phyloP scores from a whole-genome alignment of 2,888 invertebrate species.

The Ferrisia virgata region DNA sequence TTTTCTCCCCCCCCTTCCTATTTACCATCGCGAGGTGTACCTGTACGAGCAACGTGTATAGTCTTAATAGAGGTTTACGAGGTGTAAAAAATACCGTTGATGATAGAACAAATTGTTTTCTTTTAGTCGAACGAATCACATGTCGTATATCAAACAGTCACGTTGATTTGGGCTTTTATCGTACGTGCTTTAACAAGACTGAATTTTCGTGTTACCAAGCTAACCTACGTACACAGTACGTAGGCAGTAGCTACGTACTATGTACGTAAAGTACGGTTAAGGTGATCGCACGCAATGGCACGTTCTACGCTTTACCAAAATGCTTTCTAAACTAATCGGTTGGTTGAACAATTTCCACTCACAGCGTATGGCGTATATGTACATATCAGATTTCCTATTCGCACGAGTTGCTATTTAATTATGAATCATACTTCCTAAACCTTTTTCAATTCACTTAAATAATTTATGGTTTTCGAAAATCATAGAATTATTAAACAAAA shows the following conservation, averaged over 20 bases:
- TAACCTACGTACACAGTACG: no score
- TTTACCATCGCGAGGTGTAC: no score
- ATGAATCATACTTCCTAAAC: no score
- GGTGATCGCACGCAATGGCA: neutral
- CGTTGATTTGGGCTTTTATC: neutral
- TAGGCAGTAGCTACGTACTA: no score
- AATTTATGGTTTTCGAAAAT: no score
- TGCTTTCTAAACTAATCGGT: neutral
- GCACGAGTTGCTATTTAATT: no score
- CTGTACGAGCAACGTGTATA: no score
- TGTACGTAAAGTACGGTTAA: neutral
- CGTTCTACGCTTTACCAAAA: neutral
- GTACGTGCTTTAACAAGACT: neutral
- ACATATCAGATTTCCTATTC: no score
- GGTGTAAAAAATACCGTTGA: neutral
- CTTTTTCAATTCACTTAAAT: no score
- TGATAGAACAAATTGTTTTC: slow-evolving; percentile 10
- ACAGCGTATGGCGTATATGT: no score
- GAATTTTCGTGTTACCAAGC: neutral
- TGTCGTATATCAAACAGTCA: neutral
- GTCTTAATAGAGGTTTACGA: neutral
- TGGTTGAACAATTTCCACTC: neutral
- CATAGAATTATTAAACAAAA: no score
- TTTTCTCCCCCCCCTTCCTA: neutral
- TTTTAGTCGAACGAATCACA: neutral